Conservation (phyloP, 2,888 invertebrate species). For the Plagiodera versicolora region DNA sequence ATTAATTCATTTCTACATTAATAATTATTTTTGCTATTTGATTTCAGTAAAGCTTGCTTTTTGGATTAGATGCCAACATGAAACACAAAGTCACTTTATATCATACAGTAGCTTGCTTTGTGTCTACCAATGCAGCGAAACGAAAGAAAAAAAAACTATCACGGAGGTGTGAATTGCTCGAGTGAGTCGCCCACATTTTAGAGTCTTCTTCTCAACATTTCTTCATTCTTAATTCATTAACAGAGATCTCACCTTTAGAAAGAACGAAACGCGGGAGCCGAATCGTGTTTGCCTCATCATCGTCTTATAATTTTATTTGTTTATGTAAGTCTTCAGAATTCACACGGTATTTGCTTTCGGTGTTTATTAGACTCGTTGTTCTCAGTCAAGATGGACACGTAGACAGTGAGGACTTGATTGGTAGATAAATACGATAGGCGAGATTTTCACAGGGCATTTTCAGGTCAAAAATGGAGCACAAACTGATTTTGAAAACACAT, state of each 20-base stretch:
- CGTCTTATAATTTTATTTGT: conserved; percentile 12
- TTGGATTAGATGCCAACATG: not conserved
- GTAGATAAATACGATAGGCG: not conserved
- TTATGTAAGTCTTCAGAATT: conserved; percentile 2
- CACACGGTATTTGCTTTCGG: conserved; percentile 1
- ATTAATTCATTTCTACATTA: too few species aligned
- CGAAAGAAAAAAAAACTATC: conserved; percentile 1
- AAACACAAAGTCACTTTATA: conserved; percentile 12
- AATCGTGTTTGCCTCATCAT: conserved; percentile 12
- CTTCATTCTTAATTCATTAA: conserved; percentile 5
- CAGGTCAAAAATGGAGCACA: too few species aligned
- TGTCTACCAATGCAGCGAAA: not conserved
- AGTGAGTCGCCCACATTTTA: conserved; percentile 15
- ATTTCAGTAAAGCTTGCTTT: too few species aligned
- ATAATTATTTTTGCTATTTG: too few species aligned
- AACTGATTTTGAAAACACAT: too few species aligned
- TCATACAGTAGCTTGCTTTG: conserved; percentile 14
- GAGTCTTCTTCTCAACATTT: conserved; percentile 2
- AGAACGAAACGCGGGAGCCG: not conserved
- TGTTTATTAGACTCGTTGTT: conserved; percentile 1
- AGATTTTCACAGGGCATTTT: too few species aligned
- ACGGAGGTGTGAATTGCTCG: conserved; percentile 17
- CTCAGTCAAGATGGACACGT: not conserved
- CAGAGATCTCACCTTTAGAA: conserved; percentile 1
- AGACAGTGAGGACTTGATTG: not conserved